Percentiles rank a stretch among this genome's conserved stretches.
phyloP scores from a whole-genome alignment of 2,888 invertebrate species.

The Orthonychiurus folsomi region DNA sequence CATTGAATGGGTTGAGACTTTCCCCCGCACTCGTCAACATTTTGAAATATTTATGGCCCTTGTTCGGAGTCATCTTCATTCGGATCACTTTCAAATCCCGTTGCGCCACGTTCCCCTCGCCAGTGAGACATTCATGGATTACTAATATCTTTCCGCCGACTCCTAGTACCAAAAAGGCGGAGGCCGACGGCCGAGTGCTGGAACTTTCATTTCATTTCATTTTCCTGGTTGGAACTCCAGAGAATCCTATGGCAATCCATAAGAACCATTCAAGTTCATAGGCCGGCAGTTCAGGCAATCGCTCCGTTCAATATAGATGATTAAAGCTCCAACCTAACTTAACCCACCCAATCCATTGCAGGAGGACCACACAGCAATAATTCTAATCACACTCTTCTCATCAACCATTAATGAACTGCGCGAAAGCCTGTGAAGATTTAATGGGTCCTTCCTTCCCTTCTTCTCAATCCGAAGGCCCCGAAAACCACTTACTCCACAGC shows the following conservation, averaged over 20 bases:
- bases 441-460: not conserved
- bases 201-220: constrained; percentile 1
- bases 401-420: not conserved
- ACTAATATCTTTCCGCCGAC: not conserved
- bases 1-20: not conserved
- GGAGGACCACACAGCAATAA: not conserved
- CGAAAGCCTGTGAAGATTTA: not conserved
- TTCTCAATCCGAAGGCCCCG: not conserved
- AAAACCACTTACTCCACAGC: not conserved
- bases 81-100: constrained; percentile 1
- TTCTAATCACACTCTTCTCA: constrained; percentile 1
- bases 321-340: not conserved
- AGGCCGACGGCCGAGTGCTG: too few relatives aligned
- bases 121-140: not conserved
- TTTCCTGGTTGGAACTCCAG: not conserved
- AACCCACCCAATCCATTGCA: not conserved
- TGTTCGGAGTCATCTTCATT: not conserved
- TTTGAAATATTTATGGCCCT: not conserved
- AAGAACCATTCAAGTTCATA: too few relatives aligned
- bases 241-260: not conserved
- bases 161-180: too few relatives aligned
- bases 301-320: not conserved
- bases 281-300: not conserved
- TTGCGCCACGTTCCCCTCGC: not conserved
- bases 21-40: not conserved